Conservation (phyloP, 1,140 invertebrate species). For the Sycophila sp. region DNA sequence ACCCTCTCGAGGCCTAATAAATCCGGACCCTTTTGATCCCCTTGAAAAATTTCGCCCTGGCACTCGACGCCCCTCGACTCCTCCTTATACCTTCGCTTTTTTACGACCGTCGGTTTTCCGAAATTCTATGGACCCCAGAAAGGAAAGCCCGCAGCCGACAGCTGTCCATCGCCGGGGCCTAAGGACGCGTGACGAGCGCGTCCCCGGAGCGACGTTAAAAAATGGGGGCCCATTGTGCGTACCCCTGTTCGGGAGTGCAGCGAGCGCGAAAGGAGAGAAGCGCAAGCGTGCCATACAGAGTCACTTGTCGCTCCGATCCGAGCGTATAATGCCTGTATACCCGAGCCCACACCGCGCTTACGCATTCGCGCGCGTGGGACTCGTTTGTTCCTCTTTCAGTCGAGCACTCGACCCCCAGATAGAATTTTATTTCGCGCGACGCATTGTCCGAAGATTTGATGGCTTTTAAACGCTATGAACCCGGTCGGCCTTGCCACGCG, state of each 20-base stretch:
- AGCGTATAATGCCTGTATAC: not conserved
- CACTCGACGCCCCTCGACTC: not conserved
- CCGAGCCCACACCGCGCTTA: not conserved
- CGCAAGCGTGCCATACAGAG: not conserved
- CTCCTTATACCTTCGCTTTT: not conserved
- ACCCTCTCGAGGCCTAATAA: too few relatives aligned
- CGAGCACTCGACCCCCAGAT: not conserved
- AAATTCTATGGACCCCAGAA: too few relatives aligned
- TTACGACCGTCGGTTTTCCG: not conserved
- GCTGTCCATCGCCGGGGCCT: not conserved
- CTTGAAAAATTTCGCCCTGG: too few relatives aligned
- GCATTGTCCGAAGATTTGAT: not conserved
- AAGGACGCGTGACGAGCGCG: not conserved
- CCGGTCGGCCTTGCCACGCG: not conserved
- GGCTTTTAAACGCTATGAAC: not conserved
- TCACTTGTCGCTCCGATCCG: conserved; percentile 11
- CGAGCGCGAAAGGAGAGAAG: not conserved
- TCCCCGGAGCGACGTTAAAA: not conserved
- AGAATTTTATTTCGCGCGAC: not conserved
- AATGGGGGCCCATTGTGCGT: conserved; percentile 17
- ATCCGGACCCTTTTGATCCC: too few relatives aligned
- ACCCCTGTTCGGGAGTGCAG: not conserved
- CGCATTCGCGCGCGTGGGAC: not conserved
- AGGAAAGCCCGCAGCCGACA: conserved; percentile 4
- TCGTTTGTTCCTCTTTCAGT: not conserved